These are phyloP conservation scores for Deroplatys truncata DNA, from an alignment of 2,888 invertebrate species.

Conservation along the genomic window DNA sequence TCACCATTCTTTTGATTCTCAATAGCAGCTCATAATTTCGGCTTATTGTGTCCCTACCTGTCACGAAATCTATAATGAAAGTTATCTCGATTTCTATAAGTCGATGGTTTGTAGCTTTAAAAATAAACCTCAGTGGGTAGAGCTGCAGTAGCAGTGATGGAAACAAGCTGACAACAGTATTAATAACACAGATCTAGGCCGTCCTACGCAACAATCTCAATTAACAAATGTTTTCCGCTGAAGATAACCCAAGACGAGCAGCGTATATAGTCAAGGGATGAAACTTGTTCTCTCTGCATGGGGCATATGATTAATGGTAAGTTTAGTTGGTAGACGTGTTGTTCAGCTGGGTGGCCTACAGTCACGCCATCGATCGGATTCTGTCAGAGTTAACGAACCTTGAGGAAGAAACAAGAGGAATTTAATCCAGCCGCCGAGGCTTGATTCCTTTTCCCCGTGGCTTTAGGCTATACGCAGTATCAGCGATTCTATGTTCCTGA, in stretches of 20 bases:
- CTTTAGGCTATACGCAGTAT: too few species aligned
- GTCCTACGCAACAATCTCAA: background rate
- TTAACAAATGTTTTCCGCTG: background rate
- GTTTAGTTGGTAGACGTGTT: background rate
- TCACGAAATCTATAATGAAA: too few species aligned
- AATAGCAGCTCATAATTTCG: too few species aligned
- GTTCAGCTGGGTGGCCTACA: background rate
- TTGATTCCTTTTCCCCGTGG: background rate
- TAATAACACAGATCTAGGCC: background rate
- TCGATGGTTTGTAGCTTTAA: too few species aligned
- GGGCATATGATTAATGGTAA: slow-evolving; percentile 4
- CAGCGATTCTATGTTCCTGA: too few species aligned
- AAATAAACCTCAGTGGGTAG: too few species aligned
- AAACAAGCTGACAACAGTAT: background rate
- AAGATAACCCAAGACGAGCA: background rate
- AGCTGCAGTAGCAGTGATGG: too few species aligned
- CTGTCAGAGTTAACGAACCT: background rate
- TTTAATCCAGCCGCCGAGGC: background rate
- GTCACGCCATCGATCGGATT: background rate
- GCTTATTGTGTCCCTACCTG: too few species aligned
- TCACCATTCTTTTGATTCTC: too few species aligned
- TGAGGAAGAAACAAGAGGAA: background rate
- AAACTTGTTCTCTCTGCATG: background rate
- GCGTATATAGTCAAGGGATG: background rate
- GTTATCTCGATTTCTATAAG: too few species aligned